Percentiles rank a stretch among this genome's conserved stretches.
These are phyloP conservation scores for Mallateleia sp. DNA, from an alignment of 2,888 invertebrate genomes.

Conservation along the genomic window DNA sequence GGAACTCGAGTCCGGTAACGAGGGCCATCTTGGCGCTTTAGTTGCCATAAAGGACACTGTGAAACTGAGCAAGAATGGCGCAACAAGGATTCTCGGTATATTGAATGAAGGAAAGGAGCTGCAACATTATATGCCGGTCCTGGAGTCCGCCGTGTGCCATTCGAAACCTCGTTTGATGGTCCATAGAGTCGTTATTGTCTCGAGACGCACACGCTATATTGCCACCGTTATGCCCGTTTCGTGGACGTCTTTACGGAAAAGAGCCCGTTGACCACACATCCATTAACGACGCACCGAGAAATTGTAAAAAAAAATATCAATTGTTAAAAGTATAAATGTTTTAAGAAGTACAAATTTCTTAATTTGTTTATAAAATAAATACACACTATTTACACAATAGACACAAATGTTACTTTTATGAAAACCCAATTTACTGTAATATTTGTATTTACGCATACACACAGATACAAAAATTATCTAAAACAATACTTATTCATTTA, in stretches of 20 bases:
- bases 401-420: too few relatives aligned
- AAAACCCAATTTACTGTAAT: too few relatives aligned
- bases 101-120: conserved; percentile 82
- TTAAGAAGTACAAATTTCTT: too few relatives aligned
- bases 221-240: conserved; percentile 66
- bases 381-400: too few relatives aligned
- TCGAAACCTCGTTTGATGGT: conserved; percentile 89
- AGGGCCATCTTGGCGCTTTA: conserved; percentile 81
- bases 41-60: conserved; percentile 85
- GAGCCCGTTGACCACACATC: conserved; percentile 87
- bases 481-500: too few relatives aligned
- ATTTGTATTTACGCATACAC: too few relatives aligned
- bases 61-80: conserved; percentile 78
- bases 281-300: conserved; percentile 87
- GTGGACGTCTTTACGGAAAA: conserved; percentile 76
- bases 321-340: too few relatives aligned
- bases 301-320: conserved; percentile 88
- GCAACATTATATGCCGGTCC: conserved; percentile 83
- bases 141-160: conserved; percentile 87
- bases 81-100: conserved; percentile 74
- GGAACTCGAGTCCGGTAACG: conserved; percentile 72
- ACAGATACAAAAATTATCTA: too few relatives aligned
- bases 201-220: conserved; percentile 82
- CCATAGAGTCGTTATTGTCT: conserved; percentile 88
- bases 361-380: too few relatives aligned